Conservation (phyloP, 1,140 invertebrate species). For the Diorhabda sublineata region DNA sequence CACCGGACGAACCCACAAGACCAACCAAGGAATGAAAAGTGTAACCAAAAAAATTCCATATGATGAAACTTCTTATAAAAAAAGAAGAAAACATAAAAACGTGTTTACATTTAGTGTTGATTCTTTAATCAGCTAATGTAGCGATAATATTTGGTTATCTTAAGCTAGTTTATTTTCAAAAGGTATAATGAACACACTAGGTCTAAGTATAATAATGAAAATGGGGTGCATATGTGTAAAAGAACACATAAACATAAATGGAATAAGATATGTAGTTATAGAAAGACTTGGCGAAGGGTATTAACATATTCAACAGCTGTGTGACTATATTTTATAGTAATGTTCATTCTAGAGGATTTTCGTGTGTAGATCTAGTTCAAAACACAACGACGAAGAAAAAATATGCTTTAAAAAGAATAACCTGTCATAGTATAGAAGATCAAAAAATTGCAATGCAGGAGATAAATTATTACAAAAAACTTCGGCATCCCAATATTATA, state of each 20-base stretch:
- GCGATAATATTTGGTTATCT: too few species aligned
- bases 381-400: constrained; percentile 64
- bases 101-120: too few species aligned
- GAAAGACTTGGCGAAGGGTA: constrained; percentile 77
- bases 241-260: constrained; percentile 69
- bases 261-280: constrained; percentile 62
- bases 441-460: constrained; percentile 70
- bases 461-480: constrained; percentile 67
- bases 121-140: too few species aligned
- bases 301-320: constrained; percentile 20
- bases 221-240: constrained; percentile 77
- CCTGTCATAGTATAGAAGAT: constrained; percentile 75
- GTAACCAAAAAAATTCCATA: too few species aligned
- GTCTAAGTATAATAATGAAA: constrained; percentile 64
- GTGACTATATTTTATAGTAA: background rate
- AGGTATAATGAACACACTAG: constrained; percentile 62
- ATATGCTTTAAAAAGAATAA: constrained; percentile 79
- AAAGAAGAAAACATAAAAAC: too few species aligned
- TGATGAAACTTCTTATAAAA: too few species aligned
- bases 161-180: too few species aligned
- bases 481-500: constrained; percentile 75
- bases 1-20: too few species aligned
- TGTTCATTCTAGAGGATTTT: constrained; percentile 68
- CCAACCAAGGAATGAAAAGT: too few species aligned
- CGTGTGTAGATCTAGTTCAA: constrained; percentile 75